Evolutionary conservation across 2,113 vertebrate species (phyloP).

Genomic region (Poicephalus gulielmi): DNA sequence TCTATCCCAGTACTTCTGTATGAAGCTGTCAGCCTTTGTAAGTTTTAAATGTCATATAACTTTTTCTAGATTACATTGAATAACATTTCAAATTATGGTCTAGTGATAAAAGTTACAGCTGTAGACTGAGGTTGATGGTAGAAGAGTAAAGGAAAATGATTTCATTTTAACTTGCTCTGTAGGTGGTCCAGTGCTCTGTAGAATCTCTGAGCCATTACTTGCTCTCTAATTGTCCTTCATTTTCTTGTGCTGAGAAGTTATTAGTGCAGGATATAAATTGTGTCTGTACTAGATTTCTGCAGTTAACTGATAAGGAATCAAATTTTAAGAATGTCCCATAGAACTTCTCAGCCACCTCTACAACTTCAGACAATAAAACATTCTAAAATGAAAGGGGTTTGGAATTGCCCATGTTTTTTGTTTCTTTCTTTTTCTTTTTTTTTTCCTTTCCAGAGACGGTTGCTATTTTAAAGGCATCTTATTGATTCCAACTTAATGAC

Average conservation of each 20-base stretch:
- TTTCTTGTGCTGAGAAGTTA: not conserved
- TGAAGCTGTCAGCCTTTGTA: not conserved
- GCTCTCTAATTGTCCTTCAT: slow-evolving; percentile 14
- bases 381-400: not conserved
- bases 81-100: not conserved
- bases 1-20: not conserved
- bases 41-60: not conserved
- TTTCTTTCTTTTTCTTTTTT: not conserved
- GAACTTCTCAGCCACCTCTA: not conserved
- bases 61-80: not conserved
- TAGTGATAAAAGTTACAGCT: slow-evolving; percentile 9
- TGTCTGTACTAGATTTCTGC: not conserved
- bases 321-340: not conserved
- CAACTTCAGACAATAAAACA: not conserved
- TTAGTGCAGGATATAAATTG: not conserved
- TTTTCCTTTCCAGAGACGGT: not conserved
- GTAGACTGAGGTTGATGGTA: not conserved
- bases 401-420: not conserved
- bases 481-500: not conserved
- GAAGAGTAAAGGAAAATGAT: slow-evolving; percentile 25
- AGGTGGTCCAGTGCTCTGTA: slow-evolving; percentile 6
- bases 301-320: not conserved
- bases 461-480: not conserved
- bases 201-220: slow-evolving; percentile 20
- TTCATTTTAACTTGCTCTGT: not conserved